These are phyloP conservation scores for Ornithorhynchus anatinus DNA, from an alignment of 2,113 vertebrate genomes.

Conservation along the genomic window DNA sequence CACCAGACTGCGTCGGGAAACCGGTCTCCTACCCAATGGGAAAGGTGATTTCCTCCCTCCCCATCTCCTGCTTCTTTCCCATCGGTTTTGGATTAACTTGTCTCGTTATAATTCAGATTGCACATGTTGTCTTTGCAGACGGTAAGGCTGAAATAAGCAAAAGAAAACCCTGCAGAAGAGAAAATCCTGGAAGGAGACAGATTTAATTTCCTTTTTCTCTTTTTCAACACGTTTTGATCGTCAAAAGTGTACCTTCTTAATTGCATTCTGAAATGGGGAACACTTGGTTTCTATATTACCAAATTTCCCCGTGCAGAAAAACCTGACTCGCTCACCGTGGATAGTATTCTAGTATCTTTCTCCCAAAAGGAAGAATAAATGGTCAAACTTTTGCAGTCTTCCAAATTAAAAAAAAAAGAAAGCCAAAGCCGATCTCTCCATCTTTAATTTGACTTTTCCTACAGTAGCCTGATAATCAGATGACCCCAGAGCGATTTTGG, in stretches of 20 bases:
- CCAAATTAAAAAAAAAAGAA: not conserved
- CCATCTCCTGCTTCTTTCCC: not conserved
- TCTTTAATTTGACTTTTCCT: no score
- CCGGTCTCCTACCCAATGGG: not conserved
- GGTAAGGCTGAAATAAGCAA: not conserved
- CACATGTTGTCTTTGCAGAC: not conserved
- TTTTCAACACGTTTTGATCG: not conserved
- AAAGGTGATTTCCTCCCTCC: not conserved
- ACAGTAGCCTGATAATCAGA: slow-evolving; percentile 2
- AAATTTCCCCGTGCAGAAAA: not conserved
- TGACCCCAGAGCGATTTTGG: slow-evolving; percentile 21
- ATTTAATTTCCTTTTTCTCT: not conserved
- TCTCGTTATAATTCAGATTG: not conserved
- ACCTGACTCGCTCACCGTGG: not conserved
- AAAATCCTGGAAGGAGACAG: not conserved
- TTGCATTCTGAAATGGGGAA: not conserved
- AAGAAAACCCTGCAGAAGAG: not conserved
- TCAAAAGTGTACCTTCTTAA: slow-evolving; percentile 9
- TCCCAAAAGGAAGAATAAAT: not conserved
- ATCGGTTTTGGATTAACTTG: not conserved
- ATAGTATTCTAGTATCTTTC: not conserved
- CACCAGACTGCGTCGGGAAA: not conserved
- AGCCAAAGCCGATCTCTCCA: not conserved
- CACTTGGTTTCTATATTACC: not conserved
- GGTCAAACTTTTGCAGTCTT: slow-evolving; percentile 10